phyloP scores from a whole-genome alignment of 1,140 invertebrate species.

The Drosophila mojavensis region DNA sequence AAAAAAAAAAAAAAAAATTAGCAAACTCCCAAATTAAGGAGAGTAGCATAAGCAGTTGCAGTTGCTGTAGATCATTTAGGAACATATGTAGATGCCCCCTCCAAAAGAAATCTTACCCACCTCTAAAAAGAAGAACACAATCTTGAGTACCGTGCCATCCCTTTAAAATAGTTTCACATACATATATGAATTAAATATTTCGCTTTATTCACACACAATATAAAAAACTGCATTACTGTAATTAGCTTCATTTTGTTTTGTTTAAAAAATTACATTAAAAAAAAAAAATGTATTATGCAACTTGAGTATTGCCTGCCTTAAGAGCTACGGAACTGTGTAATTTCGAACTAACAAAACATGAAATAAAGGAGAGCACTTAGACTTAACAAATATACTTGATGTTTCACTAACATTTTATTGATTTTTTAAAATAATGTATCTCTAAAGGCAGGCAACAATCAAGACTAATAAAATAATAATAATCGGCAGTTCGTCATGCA shows the following conservation, averaged over 20 bases:
- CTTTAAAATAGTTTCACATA: no score
- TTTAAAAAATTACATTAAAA: conserved; percentile 4
- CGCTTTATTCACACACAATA: conserved; percentile 13
- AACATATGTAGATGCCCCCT: no score
- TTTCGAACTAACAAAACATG: not conserved
- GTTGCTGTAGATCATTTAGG: no score
- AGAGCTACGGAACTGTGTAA: no score
- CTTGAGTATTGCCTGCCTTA: no score
- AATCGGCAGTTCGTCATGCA: conserved; percentile 20
- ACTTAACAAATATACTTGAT: conserved; percentile 1
- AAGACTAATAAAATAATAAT: conserved; percentile 6
- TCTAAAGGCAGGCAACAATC: not conserved
- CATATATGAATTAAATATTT: not conserved
- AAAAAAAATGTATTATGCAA: conserved; percentile 1
- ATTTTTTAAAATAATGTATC: not conserved
- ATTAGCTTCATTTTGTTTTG: not conserved
- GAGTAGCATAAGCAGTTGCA: no score
- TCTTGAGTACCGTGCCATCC: no score
- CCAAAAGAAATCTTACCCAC: no score
- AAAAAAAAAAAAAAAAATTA: no score
- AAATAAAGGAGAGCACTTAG: not conserved
- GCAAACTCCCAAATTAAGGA: no score
- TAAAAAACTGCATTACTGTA: conserved; percentile 1
- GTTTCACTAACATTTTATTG: not conserved
- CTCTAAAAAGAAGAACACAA: no score